Evolutionary conservation across 2,888 invertebrate genomes (phyloP).

Genomic region (Drosophila robusta): DNA sequence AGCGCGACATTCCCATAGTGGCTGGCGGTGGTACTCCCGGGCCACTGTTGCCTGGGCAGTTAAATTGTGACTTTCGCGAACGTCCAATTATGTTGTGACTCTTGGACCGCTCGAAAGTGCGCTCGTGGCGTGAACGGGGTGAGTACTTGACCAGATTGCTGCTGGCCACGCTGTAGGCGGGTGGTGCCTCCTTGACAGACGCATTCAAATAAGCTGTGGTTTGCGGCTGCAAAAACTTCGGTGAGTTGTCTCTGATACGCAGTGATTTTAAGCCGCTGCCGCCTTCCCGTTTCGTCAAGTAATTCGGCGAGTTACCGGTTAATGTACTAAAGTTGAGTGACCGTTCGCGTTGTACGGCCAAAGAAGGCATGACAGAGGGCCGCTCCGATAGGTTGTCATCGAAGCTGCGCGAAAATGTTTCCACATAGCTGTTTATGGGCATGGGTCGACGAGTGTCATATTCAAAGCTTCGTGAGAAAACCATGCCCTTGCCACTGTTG

Average conservation of each 20-base stretch:
- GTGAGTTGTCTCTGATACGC: conserved; percentile 84
- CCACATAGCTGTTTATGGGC: conserved; percentile 82
- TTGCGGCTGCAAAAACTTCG: conserved; percentile 82
- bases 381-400: conserved; percentile 84
- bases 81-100: conserved; percentile 83
- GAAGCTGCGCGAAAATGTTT: conserved; percentile 85
- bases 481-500: conserved; percentile 82
- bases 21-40: conserved; percentile 30
- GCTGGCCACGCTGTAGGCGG: conserved; percentile 69
- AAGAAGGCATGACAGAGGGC: conserved; percentile 50
- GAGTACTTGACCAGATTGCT: conserved; percentile 62
- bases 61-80: conserved; percentile 87
- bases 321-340: conserved; percentile 84
- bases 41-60: conserved; percentile 65
- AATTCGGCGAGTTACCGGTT: conserved; percentile 85
- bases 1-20: conserved; percentile 86
- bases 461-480: conserved; percentile 85
- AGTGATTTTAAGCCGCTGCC: conserved; percentile 69
- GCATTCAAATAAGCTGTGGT: conserved; percentile 83
- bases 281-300: conserved; percentile 83
- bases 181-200: conserved; percentile 83
- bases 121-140: conserved; percentile 72
- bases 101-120: conserved; percentile 82
- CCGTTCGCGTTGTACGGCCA: conserved; percentile 78
- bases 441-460: conserved; percentile 83